Percentiles rank a stretch among this genome's conserved stretches.
phyloP scores from a whole-genome alignment of 2,797 vertebrate species.

The Sebastes variabilis region DNA sequence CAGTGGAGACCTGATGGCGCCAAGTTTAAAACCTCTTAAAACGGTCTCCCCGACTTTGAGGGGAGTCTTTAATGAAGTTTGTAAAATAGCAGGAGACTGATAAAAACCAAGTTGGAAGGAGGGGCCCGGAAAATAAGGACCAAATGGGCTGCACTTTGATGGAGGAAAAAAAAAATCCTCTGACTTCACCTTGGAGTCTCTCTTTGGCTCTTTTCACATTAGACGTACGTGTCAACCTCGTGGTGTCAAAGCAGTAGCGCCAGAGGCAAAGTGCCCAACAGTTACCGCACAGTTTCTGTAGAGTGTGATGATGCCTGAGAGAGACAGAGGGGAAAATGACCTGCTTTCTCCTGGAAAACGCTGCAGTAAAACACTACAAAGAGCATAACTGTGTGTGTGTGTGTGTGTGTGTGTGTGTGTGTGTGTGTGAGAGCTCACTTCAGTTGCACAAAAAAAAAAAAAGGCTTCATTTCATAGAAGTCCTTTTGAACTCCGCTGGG shows the following conservation, averaged over 20 bases:
- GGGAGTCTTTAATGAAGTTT: slow-evolving; percentile 64
- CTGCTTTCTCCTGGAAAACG: slow-evolving; percentile 36
- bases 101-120: slow-evolving; percentile 34
- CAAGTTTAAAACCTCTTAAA: slow-evolving; percentile 49
- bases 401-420: neutral
- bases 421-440: slow-evolving; percentile 5
- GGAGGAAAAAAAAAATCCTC: neutral
- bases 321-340: slow-evolving; percentile 24
- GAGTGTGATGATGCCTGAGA: slow-evolving; percentile 2
- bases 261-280: slow-evolving; percentile 16
- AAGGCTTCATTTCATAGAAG: neutral
- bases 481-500: slow-evolving; percentile 33
- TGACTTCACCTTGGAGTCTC: slow-evolving; percentile 36
- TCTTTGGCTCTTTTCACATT: slow-evolving; percentile 28
- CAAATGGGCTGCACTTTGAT: slow-evolving; percentile 68
- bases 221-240: slow-evolving; percentile 2
- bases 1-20: neutral
- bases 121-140: slow-evolving; percentile 56
- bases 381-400: neutral
- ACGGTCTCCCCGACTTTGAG: slow-evolving; percentile 24
- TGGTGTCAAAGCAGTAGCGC: slow-evolving; percentile 11
- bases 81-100: slow-evolving; percentile 74
- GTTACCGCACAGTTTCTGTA: slow-evolving; percentile 12
- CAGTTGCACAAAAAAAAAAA: neutral
- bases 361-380: slow-evolving; percentile 14